Evolutionary conservation across 2,113 vertebrate genomes (phyloP), one percentile per base, ranked within the genome.

Genomic region (Etheostoma spectabile): DNA sequence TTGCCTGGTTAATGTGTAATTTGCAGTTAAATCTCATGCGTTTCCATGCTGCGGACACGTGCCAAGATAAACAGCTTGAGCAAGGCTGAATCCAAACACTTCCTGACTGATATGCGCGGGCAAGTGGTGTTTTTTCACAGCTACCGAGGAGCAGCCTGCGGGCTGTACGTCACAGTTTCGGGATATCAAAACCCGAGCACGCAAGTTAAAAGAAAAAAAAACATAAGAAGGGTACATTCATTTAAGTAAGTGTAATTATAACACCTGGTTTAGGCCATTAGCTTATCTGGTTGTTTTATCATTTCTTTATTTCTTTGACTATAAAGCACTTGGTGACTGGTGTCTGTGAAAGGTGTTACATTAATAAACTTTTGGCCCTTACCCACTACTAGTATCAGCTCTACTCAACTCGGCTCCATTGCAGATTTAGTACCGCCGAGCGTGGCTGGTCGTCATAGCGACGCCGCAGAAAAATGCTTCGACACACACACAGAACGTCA

Each of bases 1-100:
- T 66, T 69, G n/a, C 74, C 56, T 68, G 27, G 82, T 87, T 84
- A 77, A 88, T 90, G 71, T 82, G 73, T 87, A 74, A 87, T 84
- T 80, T 84, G 27, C 76, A 42, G 75, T 87, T 77, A 73, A 83
- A 86, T 57, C 71, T 77, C 55, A 74, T 56, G 57, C 10, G 5
- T 60, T 42, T 73, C 64, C 5, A 4, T 35, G 61, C 57, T 71
- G 38, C 60, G 14, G 52, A 38, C 48, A 72, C 74, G 74, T 77
- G 78, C 84, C 84, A 88, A 87, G 56, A 66, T 52, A 79, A 90
- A 85, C 65, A 88, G 80, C 59, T 56, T 70, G 57, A 49, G 52
- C 22, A 72, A 42, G 69, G 56, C 74, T 30, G 42, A 56, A 63
- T 57, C 13, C 38, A 77, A 83, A 79, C 10, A 5, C 64, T 67